Percentiles rank a stretch among this genome's conserved stretches.
phyloP scores from a whole-genome alignment of 2,888 invertebrate genomes.

The Parapristionchus giblindavisi region DNA sequence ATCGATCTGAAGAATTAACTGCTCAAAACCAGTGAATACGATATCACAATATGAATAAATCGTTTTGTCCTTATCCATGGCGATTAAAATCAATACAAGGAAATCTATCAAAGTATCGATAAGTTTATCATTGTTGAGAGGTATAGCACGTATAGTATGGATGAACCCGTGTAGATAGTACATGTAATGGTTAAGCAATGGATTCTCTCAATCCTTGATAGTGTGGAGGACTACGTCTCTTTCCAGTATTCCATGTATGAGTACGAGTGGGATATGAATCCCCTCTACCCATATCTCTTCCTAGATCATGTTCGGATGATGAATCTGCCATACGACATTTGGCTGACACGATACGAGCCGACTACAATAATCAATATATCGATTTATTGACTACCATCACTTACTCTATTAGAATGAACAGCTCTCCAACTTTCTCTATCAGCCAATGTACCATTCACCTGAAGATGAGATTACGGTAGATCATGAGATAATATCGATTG shows the following conservation, averaged over 20 bases:
- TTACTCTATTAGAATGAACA: constrained; percentile 22
- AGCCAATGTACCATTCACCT: constrained; percentile 35
- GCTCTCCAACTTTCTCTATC: constrained; percentile 37
- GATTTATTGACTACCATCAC: too few relatives aligned
- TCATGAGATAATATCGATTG: not conserved
- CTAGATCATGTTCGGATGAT: constrained; percentile 28
- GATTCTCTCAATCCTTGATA: constrained; percentile 35
- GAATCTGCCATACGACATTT: constrained; percentile 25
- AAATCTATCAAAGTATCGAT: too few relatives aligned
- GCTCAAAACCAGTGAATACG: too few relatives aligned
- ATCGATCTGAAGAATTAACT: too few relatives aligned
- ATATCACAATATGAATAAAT: too few relatives aligned
- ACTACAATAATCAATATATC: not conserved
- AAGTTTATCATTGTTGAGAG: too few relatives aligned
- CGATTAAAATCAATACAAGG: too few relatives aligned
- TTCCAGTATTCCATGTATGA: constrained; percentile 35
- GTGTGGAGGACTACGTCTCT: constrained; percentile 27
- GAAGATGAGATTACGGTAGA: constrained; percentile 4
- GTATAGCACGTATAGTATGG: too few relatives aligned
- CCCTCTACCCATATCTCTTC: not conserved
- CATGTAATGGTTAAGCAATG: constrained; percentile 33
- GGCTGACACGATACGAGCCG: constrained; percentile 18
- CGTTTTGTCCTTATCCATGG: too few relatives aligned
- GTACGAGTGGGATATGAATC: constrained; percentile 19
- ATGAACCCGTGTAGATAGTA: too few relatives aligned